Percentiles rank a stretch among this genome's conserved stretches.
Evolutionary conservation across 2,797 vertebrate species (phyloP).

Genomic region (Podargus strigoides): DNA sequence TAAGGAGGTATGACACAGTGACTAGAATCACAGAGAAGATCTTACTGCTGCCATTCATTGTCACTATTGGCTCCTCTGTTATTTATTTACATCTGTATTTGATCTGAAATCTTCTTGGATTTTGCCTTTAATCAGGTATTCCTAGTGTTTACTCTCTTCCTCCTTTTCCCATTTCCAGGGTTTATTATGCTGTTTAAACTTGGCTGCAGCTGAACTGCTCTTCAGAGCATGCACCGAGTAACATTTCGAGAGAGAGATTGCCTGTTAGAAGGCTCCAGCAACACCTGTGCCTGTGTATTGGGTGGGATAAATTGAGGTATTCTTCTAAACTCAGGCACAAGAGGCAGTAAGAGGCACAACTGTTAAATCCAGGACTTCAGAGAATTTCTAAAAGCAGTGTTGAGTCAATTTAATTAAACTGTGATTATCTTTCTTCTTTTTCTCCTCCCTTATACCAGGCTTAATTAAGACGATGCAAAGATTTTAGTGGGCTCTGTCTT

Average conservation of each 20-base stretch:
- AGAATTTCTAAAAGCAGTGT: not conserved
- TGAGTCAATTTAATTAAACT: not conserved
- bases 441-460: not conserved
- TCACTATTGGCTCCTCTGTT: not conserved
- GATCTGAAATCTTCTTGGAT: not conserved
- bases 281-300: not conserved
- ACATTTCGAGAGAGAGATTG: not conserved
- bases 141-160: not conserved
- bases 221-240: not conserved
- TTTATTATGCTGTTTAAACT: not conserved
- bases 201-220: not conserved
- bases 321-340: not conserved
- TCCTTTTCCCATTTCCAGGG: not conserved
- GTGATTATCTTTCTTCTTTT: not conserved
- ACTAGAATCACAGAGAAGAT: not conserved
- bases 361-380: not conserved
- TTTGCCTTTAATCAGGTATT: not conserved
- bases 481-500: not conserved
- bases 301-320: not conserved
- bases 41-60: not conserved
- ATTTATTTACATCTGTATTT: not conserved
- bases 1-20: not conserved
- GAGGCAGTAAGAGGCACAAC: not conserved
- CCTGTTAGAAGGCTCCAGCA: not conserved
- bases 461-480: not conserved